Evolutionary conservation across 2,113 vertebrate genomes (phyloP), one percentile per base, ranked within the genome.

Genomic region (Poeciliopsis retropinna): DNA sequence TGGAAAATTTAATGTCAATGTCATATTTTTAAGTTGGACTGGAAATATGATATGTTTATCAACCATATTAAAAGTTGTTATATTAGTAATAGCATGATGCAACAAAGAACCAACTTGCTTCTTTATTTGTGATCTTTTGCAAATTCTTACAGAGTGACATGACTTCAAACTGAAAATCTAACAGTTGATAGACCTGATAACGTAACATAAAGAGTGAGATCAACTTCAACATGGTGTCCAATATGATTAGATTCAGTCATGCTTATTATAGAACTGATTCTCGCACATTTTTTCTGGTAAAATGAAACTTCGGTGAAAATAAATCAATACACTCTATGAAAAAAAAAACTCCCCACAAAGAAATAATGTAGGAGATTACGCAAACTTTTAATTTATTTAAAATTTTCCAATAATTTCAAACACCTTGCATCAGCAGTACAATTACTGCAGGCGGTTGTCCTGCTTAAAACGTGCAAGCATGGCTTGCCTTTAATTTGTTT

Each of bases 401-500:
- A 34, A 17, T 32, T 17, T 9, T 37, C 44, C 34, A 19, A 57
- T 41, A 60, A 25, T 47, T 27, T 34, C 15, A 62, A 78, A 63
- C n/a, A 51, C 8, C 14, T 22, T 57, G 0, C 57, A 7, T 73
- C 29, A 44, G 22, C 10, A 2, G 13, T 29, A 22, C 32, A 9
- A 12, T 39, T 22, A 22, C 5, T 57, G 0, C 54, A 28, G 17
- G 14, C 62, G 6, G 39, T 31, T 28, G 64, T n/a, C 14, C 31
- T 29, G 41, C 5, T 27, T 60, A 3, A 0, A 60, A 5, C 22
- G 34, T 62, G 14, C 4, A 60, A 60, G 63, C n/a, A 15, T 32
- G 82, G 78, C 31, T 32, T 73, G 9, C 28, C 64, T 61, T 29
- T 84, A n/a, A 57, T 57, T 41, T 51, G 60, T 64, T 8, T 73